Evolutionary conservation across 1,140 invertebrate genomes (phyloP).

Genomic region (Tribolium madens): DNA sequence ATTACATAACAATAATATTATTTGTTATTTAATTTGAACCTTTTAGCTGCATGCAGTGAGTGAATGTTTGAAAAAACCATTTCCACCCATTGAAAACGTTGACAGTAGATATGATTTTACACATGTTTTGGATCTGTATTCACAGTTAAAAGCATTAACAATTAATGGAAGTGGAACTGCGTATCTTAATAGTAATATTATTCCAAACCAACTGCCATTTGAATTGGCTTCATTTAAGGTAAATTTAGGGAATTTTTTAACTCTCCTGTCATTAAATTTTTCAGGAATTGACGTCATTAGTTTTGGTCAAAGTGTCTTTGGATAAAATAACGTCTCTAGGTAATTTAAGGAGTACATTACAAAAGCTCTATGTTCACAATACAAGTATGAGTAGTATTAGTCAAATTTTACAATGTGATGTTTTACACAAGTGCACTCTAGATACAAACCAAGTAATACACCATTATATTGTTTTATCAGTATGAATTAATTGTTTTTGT

Average conservation of each 20-base stretch:
- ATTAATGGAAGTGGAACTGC: conserved; percentile 76
- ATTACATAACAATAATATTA: neutral
- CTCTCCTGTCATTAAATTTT: conserved; percentile 34
- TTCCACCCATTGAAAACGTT: conserved; percentile 75
- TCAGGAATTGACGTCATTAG: conserved; percentile 56
- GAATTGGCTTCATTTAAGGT: conserved; percentile 86
- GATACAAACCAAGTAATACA: conserved; percentile 68
- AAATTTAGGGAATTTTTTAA: conserved; percentile 46
- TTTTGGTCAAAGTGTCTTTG: conserved; percentile 57
- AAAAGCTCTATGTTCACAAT: conserved; percentile 72
- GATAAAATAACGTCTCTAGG: conserved; percentile 66
- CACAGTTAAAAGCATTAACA: conserved; percentile 75
- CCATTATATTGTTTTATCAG: too few species aligned
- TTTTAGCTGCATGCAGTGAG: conserved; percentile 89
- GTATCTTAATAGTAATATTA: conserved; percentile 84
- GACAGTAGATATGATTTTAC: conserved; percentile 84
- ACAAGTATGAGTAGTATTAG: conserved; percentile 73
- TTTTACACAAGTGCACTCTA: conserved; percentile 73
- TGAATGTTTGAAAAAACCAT: conserved; percentile 86
- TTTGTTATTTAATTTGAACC: conserved; percentile 10
- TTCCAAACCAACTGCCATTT: conserved; percentile 82
- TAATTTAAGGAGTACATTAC: conserved; percentile 77
- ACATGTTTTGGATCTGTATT: conserved; percentile 90
- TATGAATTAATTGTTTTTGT: conserved; percentile 47
- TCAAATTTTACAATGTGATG: conserved; percentile 83